phyloP scores from a whole-genome alignment of 2,113 vertebrate genomes.

The Mionectes macconnelli region DNA sequence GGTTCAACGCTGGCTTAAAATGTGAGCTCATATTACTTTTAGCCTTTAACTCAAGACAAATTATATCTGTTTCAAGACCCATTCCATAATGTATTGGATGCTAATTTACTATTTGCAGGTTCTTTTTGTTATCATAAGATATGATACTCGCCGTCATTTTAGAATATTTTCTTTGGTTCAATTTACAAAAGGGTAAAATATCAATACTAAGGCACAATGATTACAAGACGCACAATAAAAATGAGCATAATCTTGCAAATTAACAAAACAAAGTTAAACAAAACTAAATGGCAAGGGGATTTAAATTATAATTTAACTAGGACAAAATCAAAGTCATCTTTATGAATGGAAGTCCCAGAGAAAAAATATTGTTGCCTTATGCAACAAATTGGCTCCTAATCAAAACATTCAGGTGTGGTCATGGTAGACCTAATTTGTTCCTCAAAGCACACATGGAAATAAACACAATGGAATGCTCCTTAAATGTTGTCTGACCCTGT shows the following conservation, averaged over 20 bases:
- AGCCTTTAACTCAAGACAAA: neutral
- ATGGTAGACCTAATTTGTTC: conserved; percentile 26
- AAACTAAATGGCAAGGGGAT: neutral
- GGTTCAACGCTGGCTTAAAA: neutral
- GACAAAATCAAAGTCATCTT: neutral
- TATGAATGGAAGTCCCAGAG: conserved; percentile 1
- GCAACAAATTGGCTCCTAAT: conserved; percentile 14
- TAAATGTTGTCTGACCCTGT: conserved; percentile 4
- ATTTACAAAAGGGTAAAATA: neutral
- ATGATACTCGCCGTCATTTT: neutral
- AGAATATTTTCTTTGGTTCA: neutral
- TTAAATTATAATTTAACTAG: neutral
- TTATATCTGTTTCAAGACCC: neutral
- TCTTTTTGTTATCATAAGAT: neutral
- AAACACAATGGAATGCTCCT: conserved; percentile 35
- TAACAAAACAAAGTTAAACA: neutral
- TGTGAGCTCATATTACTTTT: neutral
- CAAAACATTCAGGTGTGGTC: conserved; percentile 45
- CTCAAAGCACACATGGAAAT: conserved; percentile 44
- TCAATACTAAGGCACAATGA: neutral
- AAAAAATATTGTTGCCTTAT: conserved; percentile 1
- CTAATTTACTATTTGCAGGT: neutral
- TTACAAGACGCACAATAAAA: neutral
- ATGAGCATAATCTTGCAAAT: neutral
- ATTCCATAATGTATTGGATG: neutral